Conservation (phyloP, 2,113 vertebrate genomes). For the Donacobius atricapilla region DNA sequence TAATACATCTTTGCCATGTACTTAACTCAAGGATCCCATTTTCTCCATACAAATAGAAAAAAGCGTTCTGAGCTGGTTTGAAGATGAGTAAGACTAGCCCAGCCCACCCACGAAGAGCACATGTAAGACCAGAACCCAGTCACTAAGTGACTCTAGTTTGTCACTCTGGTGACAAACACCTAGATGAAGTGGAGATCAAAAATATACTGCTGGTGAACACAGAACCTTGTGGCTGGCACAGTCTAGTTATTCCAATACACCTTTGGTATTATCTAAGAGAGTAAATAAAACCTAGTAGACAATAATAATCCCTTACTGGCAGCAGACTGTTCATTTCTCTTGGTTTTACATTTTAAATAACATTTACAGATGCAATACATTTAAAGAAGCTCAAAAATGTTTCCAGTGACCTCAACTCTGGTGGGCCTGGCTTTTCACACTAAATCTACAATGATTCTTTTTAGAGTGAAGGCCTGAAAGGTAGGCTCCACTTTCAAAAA, state of each 20-base stretch:
- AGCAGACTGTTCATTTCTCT: background rate
- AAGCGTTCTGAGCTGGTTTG: background rate
- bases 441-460: background rate
- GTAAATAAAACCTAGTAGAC: background rate
- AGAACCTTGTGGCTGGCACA: background rate
- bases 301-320: background rate
- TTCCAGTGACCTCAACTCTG: background rate
- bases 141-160: background rate
- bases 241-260: background rate
- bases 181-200: background rate
- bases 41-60: background rate
- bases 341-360: background rate
- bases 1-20: background rate
- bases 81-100: background rate
- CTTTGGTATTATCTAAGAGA: background rate
- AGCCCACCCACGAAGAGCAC: background rate
- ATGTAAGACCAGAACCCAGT: rapidly evolving
- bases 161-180: background rate
- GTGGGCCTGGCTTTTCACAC: background rate
- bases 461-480: background rate
- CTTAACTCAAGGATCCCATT: background rate
- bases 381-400: background rate
- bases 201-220: background rate
- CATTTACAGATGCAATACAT: background rate
- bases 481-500: background rate